Evolutionary conservation across 2,113 vertebrate genomes (phyloP).

Genomic region (Lipophrys pholis): DNA sequence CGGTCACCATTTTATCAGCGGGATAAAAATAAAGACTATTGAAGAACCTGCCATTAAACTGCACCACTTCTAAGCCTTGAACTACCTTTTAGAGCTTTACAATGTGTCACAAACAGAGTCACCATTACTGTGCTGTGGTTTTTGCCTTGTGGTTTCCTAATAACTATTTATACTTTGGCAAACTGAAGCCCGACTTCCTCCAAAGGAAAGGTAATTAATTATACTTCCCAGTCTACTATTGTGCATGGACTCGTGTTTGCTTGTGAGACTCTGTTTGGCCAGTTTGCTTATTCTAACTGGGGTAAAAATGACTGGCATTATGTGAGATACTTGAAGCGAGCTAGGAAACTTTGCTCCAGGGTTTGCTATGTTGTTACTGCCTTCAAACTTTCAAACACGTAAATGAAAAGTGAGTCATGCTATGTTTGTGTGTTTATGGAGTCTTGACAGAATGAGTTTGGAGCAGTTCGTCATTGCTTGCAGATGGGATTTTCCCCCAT

Average conservation of each 20-base stretch:
- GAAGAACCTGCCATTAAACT: slow-evolving; percentile 49
- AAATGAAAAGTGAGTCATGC: neutral
- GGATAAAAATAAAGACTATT: slow-evolving; percentile 75
- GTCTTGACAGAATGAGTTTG: slow-evolving; percentile 19
- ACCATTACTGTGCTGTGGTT: slow-evolving; percentile 42
- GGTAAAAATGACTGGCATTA: slow-evolving; percentile 41
- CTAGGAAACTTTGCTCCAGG: slow-evolving; percentile 2
- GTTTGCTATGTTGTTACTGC: neutral
- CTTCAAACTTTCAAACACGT: neutral
- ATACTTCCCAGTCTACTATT: slow-evolving; percentile 50
- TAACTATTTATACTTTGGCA: slow-evolving; percentile 71
- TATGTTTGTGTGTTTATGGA: neutral
- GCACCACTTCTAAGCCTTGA: slow-evolving; percentile 27
- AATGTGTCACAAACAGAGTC: slow-evolving; percentile 53
- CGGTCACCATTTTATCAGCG: slow-evolving; percentile 49
- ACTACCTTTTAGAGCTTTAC: slow-evolving; percentile 30
- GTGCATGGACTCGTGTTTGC: slow-evolving; percentile 27
- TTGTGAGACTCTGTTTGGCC: slow-evolving; percentile 21
- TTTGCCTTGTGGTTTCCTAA: slow-evolving; percentile 73
- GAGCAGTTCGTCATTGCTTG: slow-evolving; percentile 19
- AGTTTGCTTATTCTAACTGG: slow-evolving; percentile 33
- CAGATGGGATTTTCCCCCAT: neutral
- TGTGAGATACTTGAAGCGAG: slow-evolving; percentile 11
- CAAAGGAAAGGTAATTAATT: slow-evolving; percentile 72
- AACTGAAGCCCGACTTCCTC: slow-evolving; percentile 74